Conservation (phyloP, 2,113 vertebrate species). For the Thymallus thymallus region DNA sequence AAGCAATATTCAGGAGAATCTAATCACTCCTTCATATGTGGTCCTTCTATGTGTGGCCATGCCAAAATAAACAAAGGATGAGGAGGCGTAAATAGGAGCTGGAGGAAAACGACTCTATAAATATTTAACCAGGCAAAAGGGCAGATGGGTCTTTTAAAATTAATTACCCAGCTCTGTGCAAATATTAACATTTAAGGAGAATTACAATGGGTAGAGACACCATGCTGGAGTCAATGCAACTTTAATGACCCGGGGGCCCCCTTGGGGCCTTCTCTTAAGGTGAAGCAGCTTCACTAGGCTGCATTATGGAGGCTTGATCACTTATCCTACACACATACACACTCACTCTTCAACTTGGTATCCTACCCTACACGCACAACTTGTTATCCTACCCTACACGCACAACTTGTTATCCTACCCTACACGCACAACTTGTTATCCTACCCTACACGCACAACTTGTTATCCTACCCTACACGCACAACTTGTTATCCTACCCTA, state of each 20-base stretch:
- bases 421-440: too few species aligned
- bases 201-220: slow-evolving; percentile 47
- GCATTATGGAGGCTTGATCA: slow-evolving; percentile 3
- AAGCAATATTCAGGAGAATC: slow-evolving; percentile 45
- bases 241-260: slow-evolving; percentile 66
- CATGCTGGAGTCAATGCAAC: slow-evolving; percentile 61
- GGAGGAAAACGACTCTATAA: slow-evolving; percentile 55
- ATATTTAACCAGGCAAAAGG: slow-evolving; percentile 77
- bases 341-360: too few species aligned
- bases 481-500: too few species aligned
- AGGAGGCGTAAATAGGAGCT: slow-evolving; percentile 34
- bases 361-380: too few species aligned
- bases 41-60: slow-evolving; percentile 3
- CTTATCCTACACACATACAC: slow-evolving; percentile 10
- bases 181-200: slow-evolving; percentile 66
- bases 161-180: slow-evolving; percentile 68
- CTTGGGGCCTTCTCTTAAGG: slow-evolving; percentile 29
- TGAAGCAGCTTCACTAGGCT: slow-evolving; percentile 14
- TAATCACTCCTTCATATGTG: slow-evolving; percentile 41
- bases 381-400: too few species aligned
- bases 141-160: slow-evolving; percentile 71
- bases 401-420: too few species aligned
- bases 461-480: too few species aligned
- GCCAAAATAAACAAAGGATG: slow-evolving; percentile 22
- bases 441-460: too few species aligned